phyloP scores from a whole-genome alignment of 2,113 vertebrate species.

The Falco punctatus region DNA sequence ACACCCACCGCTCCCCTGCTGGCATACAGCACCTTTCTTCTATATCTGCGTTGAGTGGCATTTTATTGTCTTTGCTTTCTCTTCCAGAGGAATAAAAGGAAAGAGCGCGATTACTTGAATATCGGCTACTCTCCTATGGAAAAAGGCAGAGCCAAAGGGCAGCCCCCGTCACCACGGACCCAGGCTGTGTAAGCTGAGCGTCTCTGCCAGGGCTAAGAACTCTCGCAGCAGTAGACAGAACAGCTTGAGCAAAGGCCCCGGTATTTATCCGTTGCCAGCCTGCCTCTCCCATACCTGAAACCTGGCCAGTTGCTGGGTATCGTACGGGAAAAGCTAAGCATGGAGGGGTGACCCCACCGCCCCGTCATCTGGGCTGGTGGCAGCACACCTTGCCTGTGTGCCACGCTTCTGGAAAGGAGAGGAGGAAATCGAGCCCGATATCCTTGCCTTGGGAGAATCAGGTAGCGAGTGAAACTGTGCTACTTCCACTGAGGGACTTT shows the following conservation, averaged over 20 bases:
- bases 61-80: not conserved
- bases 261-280: not conserved
- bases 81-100: slow-evolving; percentile 75
- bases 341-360: not conserved
- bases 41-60: not conserved
- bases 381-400: not conserved
- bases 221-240: not conserved
- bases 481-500: not conserved
- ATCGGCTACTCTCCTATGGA: slow-evolving; percentile 79
- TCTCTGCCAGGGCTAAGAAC: not conserved
- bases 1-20: not conserved
- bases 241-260: not conserved
- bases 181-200: slow-evolving; percentile 71
- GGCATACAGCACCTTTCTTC: not conserved
- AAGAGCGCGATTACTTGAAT: slow-evolving; percentile 84
- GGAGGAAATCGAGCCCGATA: not conserved
- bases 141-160: slow-evolving; percentile 76
- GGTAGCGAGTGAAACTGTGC: not conserved
- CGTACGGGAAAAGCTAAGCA: not conserved
- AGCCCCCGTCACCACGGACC: slow-evolving; percentile 66
- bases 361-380: rapidly evolving
- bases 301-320: not conserved
- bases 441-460: not conserved
- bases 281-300: not conserved
- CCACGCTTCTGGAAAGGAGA: not conserved